phyloP scores from a whole-genome alignment of 2,113 vertebrate species.

The Trichomycterus rosablanca region DNA sequence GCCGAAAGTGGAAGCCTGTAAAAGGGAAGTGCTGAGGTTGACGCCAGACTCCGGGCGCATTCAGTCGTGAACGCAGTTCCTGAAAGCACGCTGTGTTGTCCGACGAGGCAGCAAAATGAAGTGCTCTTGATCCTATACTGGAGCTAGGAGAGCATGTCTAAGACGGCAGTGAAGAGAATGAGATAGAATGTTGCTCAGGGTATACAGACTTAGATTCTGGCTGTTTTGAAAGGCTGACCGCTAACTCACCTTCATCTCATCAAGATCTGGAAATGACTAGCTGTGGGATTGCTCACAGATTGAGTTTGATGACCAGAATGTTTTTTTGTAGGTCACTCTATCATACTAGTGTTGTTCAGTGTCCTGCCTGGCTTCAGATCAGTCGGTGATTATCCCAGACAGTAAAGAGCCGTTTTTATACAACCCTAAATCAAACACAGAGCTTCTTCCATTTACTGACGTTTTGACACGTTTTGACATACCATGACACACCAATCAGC shows the following conservation, averaged over 20 bases:
- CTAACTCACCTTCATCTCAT: background rate
- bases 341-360: too few relatives aligned
- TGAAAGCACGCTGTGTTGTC: slow-evolving; percentile 15
- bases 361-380: too few relatives aligned
- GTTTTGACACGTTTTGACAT: too few relatives aligned
- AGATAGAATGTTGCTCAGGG: slow-evolving; percentile 3
- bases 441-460: too few relatives aligned
- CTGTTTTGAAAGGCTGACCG: slow-evolving; percentile 18
- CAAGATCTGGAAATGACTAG: slow-evolving; percentile 20
- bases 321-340: too few relatives aligned
- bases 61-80: slow-evolving; percentile 14
- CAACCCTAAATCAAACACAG: too few relatives aligned
- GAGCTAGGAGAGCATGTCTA: slow-evolving; percentile 21
- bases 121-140: background rate
- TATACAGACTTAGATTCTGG: slow-evolving; percentile 10
- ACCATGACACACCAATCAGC: too few relatives aligned
- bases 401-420: too few relatives aligned
- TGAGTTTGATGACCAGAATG: too few relatives aligned
- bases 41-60: slow-evolving; percentile 6
- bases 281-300: too few relatives aligned
- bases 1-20: too few relatives aligned
- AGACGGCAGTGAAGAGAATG: slow-evolving; percentile 1
- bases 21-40: slow-evolving; percentile 22
- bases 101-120: slow-evolving; percentile 8
- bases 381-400: too few relatives aligned